Base-by-base conservation (phyloP, 2,113 vertebrate species). In the Passerina amoena region DNA sequence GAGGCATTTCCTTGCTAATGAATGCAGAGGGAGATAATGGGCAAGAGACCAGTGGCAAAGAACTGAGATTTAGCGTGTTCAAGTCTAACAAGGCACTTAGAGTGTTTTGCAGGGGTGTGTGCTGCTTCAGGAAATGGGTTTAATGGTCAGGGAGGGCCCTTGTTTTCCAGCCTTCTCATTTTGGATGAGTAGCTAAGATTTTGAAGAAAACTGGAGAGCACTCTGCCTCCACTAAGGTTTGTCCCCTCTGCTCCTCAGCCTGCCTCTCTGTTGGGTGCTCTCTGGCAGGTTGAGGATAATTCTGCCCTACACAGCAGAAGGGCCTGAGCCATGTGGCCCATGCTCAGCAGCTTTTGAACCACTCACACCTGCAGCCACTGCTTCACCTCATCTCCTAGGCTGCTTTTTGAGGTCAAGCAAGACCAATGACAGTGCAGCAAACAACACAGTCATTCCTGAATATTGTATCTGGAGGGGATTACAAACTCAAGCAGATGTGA, bases 261-360 rank as follows among this genome's bases (percentile, higher is more conserved):
- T 75, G 35, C 28, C 47, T 63, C 42, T 72, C 40, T 51, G 6
- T 10, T 1, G 4, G 19, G 7, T 40, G 47, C 42, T 89, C 11
- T 1, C n/a, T 53, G 5, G 27, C 38, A 65, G 31, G 69, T 12
- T 37, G 16, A 45, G 47, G 22, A 11, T 37, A 63, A 42, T 44
- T 17, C 37, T 66, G n/a, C 17, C 37, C 25, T 9, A 13, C 66
- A 12, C 22, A 80, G 75, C 75, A 79, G 78, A 76, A 87, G 6
- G 50, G 33, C 37, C 37, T 0, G 1, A 59, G 47, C 60, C 4
- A 0, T 1, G 0, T 44, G 56, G 61, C 14, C 12, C 5, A 11
- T 70, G 27, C 59, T 53, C n/a, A 28, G n/a, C 13, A 57, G 22
- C 70, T 13, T 51, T 56, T 21, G 57, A 44, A 20, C 31, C 21